Percentiles rank a stretch among this genome's conserved stretches.
These are phyloP conservation scores for Ia io DNA, from an alignment of 2,113 vertebrate genomes.

Conservation along the genomic window DNA sequence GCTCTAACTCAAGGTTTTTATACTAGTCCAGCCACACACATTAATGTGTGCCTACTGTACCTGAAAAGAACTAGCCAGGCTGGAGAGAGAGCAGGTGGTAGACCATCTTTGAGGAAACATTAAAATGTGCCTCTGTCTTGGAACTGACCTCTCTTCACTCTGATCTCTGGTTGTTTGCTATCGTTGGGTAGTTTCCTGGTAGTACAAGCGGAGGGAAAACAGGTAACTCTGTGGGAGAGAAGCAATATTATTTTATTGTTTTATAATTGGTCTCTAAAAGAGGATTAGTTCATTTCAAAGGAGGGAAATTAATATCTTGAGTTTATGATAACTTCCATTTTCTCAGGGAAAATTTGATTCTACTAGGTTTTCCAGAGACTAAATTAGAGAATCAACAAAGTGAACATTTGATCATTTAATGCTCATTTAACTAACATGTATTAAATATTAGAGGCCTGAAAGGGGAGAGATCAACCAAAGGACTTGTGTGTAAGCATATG, in stretches of 20 bases:
- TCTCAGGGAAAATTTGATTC: slow-evolving; percentile 11
- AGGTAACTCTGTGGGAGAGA: neutral
- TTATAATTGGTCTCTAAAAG: slow-evolving; percentile 34
- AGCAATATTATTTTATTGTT: slow-evolving; percentile 51
- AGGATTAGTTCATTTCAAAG: slow-evolving; percentile 36
- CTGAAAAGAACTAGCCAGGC: neutral
- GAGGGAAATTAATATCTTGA: neutral
- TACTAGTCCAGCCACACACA: neutral
- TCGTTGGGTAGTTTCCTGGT: slow-evolving; percentile 28
- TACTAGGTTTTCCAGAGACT: slow-evolving; percentile 17
- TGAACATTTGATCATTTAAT: neutral
- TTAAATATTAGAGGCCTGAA: neutral
- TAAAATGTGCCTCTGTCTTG: neutral
- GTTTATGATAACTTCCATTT: slow-evolving; percentile 18
- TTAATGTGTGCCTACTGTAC: neutral
- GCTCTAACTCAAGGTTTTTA: neutral
- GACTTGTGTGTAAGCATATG: too few relatives aligned
- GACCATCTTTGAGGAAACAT: neutral
- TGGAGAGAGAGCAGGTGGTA: neutral
- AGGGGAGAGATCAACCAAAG: too few relatives aligned
- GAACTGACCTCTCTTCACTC: neutral
- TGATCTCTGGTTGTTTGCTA: neutral
- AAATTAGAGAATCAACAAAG: slow-evolving; percentile 34
- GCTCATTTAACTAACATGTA: slow-evolving; percentile 18
- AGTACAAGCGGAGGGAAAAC: neutral